Base-by-base conservation (phyloP, 2,888 invertebrate genomes). In the Belgica antarctica region DNA sequence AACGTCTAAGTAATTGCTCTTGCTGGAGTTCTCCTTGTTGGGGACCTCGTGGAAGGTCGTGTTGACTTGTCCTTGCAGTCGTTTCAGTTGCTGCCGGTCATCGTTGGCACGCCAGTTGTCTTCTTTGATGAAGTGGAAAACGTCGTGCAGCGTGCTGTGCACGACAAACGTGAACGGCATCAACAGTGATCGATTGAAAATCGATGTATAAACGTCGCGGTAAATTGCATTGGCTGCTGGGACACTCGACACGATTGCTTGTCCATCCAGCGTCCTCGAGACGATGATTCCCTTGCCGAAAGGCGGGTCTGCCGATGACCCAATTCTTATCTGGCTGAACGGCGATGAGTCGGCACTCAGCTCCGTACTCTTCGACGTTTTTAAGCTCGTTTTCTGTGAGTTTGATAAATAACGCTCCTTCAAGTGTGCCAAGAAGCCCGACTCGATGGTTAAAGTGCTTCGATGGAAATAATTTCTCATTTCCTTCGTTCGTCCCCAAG, bases 111-210 rank as follows among this genome's bases (percentile, higher is more conserved):
- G 88, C 92, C 93, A 93, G 1, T 89, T 87, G 73, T 93, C 92
- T 77, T 94, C 93, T 77, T 95, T 95, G 15, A 94, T 92, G 77
- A 95, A 95, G 81, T 92, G 93, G 82, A 95, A 94, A 8, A 92
- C 91, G 77, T 95, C 94, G 77, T 94, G 94, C 76, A 91, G 90
- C 17, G 90, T 90, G 74, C 89, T 91, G 79, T 94, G 93, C 28
- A 93, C 89, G 65, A 93, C 88, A 77, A 92, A 90, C 10, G 92
- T 91, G 79, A 94, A 92, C 36, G 93, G 92, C 74, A 95, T 81
- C 75, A 94, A 83, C 78, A 89, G 89, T 0, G 93, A 92, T 74
- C 93, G 87, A 79, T 94, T 94, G 79, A 95, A 93, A 2, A 95
- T 94, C 0, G 93, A 92, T 1, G 94, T 94, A 77, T 94, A 93